Conservation (phyloP, 2,113 vertebrate species). For the Pituophis catenifer region DNA sequence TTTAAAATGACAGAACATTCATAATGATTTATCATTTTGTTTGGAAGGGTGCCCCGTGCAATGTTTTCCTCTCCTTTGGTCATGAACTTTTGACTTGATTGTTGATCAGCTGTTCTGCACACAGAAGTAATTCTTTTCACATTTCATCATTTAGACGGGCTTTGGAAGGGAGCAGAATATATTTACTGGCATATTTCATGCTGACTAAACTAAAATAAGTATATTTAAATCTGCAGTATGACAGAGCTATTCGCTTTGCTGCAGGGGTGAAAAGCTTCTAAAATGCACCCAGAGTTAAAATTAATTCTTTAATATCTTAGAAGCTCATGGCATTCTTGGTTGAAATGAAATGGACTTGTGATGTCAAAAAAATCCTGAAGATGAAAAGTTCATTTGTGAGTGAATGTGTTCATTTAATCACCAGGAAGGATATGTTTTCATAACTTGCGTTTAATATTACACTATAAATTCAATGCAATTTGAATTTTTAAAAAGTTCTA, state of each 20-base stretch:
- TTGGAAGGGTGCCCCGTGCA: slow-evolving; percentile 32
- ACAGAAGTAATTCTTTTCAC: slow-evolving; percentile 27
- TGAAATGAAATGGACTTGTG: background rate
- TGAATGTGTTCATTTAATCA: background rate
- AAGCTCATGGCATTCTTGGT: background rate
- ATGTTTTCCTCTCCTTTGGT: background rate
- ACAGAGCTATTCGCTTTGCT: background rate
- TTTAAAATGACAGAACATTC: background rate
- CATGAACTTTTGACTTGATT: slow-evolving; percentile 27
- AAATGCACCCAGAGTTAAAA: background rate
- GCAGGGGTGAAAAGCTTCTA: background rate
- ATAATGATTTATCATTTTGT: slow-evolving; percentile 5
- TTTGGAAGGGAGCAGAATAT: slow-evolving; percentile 23
- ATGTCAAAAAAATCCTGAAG: background rate
- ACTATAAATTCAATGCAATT: background rate
- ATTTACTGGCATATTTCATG: slow-evolving; percentile 4
- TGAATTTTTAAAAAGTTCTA: background rate
- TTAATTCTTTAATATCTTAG: background rate
- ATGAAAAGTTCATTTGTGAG: background rate
- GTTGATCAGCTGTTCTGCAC: slow-evolving; percentile 23
- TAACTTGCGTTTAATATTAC: background rate
- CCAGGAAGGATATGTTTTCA: background rate
- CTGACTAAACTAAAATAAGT: slow-evolving; percentile 8
- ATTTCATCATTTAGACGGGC: slow-evolving; percentile 17
- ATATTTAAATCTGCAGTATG: slow-evolving; percentile 28